Conservation (phyloP, 2,113 vertebrate genomes). For the Ranitomeya imitator region DNA sequence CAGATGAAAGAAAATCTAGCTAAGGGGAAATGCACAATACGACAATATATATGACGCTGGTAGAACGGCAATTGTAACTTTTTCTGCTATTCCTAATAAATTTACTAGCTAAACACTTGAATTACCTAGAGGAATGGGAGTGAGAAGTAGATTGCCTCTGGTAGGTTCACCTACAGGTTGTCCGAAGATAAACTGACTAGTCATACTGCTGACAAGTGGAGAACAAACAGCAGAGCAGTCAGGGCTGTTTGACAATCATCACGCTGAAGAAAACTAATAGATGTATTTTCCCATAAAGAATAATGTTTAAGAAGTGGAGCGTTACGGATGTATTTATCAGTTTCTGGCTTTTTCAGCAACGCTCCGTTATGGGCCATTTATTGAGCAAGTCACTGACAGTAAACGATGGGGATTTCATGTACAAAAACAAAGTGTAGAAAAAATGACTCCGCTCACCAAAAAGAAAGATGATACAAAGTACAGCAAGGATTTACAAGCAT, state of each 20-base stretch:
- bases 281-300: constrained; percentile 22
- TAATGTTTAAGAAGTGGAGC: constrained; percentile 9
- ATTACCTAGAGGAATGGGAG: constrained; percentile 5
- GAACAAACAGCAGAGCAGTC: not conserved
- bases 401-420: not conserved
- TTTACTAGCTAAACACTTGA: constrained; percentile 6
- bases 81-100: constrained; percentile 10
- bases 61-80: not conserved
- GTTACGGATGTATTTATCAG: constrained; percentile 19
- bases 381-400: not conserved
- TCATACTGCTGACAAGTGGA: constrained; percentile 16
- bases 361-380: not conserved
- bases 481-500: not conserved
- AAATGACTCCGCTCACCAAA: not conserved
- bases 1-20: not conserved
- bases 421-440: not conserved
- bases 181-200: constrained; percentile 13
- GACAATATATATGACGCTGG: not conserved
- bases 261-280: constrained; percentile 10
- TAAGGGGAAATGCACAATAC: not conserved
- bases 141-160: not conserved
- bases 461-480: not conserved
- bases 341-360: not conserved
- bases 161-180: constrained; percentile 26
- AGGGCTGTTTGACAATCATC: not conserved